Percentiles rank a stretch among this genome's conserved stretches.
phyloP scores from a whole-genome alignment of 2,888 invertebrate genomes.

The Caenorhabditis japonica region DNA sequence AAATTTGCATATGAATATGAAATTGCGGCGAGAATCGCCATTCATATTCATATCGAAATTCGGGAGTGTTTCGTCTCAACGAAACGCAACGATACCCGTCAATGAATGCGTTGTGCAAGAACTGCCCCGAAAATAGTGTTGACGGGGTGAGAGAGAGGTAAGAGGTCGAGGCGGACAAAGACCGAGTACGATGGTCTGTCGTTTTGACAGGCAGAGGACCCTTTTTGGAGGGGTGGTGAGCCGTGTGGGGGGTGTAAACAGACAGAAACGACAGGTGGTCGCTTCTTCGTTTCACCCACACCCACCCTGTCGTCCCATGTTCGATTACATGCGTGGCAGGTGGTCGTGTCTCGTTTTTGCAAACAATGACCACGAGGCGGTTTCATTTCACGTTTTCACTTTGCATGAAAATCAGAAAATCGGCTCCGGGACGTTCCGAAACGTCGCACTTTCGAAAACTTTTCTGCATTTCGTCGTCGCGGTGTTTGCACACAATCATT shows the following conservation, averaged over 20 bases:
- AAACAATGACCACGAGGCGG: too few relatives aligned
- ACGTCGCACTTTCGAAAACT: too few relatives aligned
- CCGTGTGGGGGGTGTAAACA: background rate
- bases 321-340: constrained; percentile 4
- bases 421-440: too few relatives aligned
- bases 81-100: too few relatives aligned
- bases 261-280: constrained; percentile 29
- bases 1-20: constrained; percentile 47
- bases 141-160: constrained; percentile 18
- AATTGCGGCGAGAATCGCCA: constrained; percentile 11
- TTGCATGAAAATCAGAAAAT: too few relatives aligned
- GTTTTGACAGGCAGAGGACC: too few relatives aligned
- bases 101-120: constrained; percentile 1
- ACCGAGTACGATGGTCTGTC: background rate
- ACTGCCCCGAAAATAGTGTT: background rate
- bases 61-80: constrained; percentile 9
- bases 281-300: too few relatives aligned
- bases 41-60: constrained; percentile 11
- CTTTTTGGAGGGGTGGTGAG: too few relatives aligned
- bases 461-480: too few relatives aligned
- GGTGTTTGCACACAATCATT: too few relatives aligned
- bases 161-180: constrained; percentile 9
- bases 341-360: background rate
- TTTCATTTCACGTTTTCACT: too few relatives aligned
- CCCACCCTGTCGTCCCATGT: too few relatives aligned